Base-by-base conservation (phyloP, 2,113 vertebrate species). In the Passer montanus region DNA sequence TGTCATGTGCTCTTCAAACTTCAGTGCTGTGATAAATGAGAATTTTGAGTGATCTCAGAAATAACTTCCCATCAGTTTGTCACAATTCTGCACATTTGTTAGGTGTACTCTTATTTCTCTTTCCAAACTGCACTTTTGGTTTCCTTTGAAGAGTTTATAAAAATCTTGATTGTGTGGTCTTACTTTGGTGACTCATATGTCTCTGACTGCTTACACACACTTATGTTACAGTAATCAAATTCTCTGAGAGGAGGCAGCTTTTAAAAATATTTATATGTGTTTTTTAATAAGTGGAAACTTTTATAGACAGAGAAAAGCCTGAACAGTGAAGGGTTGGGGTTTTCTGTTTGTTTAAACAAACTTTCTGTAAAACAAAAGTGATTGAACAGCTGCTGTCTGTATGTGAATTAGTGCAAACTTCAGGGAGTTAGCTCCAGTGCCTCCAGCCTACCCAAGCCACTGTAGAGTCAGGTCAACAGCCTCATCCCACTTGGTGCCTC, bases 181-280 rank as follows among this genome's bases (percentile, higher is more conserved):
- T 47, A 4, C 91, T 88, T 66, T 64, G 14, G 84, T 87, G 73
- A 79, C 53, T 94, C 22, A 2, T 19, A 9, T 59, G 37, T 74
- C 68, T 94, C 76, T 85, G 53, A 62, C 64, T 89, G 92, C n/a
- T 93, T 83, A 80, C 28, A 63, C 37, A 69, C 94, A 87, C 87
- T 95, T 94, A 59, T 0, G 8, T 77, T 96, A 37, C 53, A 75
- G 86, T 88, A 94, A 94, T 93, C 79, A 88, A 88, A 74, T 84
- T 83, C 41, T 84, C 56, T 52, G 68, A 86, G 79, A 90, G 76
- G 79, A 94, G 83, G 64, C 86, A 89, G 80, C 49, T 70, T 89
- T 93, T 58, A 84, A 81, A 95, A 96, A 93, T 96, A 96, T 94
- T 96, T 96, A 52, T 62, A 47, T 67, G 20, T 70, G 66, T 14